Evolutionary conservation across 2,888 invertebrate genomes (phyloP), one percentile per base, ranked within the genome.

Genomic region (Parasteatoda lunata): DNA sequence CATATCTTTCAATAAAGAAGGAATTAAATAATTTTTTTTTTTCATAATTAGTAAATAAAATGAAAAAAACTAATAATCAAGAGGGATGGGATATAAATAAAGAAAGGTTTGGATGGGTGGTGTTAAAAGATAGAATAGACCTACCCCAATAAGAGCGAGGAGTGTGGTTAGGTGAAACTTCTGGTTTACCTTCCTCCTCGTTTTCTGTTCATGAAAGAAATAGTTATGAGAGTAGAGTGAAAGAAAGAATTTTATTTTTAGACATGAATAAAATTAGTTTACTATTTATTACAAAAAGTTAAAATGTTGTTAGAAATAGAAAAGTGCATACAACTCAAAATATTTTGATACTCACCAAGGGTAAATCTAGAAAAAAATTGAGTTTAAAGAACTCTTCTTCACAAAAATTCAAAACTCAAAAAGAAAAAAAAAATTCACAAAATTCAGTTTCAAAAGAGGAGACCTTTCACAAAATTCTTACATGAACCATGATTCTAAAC

Each of bases 131-230:
- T n/a, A 54, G 8, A 77, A 72, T n/a, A 84, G 84, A 88, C 88
- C 77, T 88, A 88, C 88, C 88, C 88, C 88, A 88, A 64, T 68
- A 84, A 59, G 84, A 80, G 15, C 88, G 88, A 84, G 88, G 75
- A 81, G 87, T 77, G 49, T 75, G 73, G 73, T 65, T 76, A 80
- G 30, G 51, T 76, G 73, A 64, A 69, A 71, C 77, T 30, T 85
- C 80, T 65, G 80, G 65, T 47, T 65, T 85, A 69, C 66, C 85
- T 66, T 76, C 79, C 13, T 85, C 71, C 59, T 70, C 80, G 66
- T 70, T 64, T 76, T 73, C 77, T 80, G 68, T 30, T 45, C 64
- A 76, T 77, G 45, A 69, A 76, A 85, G n/a, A n/a, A 9, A 48
- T 70, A 48, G 48, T 66, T 15, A 66, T 8, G 45, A 68, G 68